Evolutionary conservation across 1,140 invertebrate species (phyloP).

Genomic region (Bombus superbus): DNA sequence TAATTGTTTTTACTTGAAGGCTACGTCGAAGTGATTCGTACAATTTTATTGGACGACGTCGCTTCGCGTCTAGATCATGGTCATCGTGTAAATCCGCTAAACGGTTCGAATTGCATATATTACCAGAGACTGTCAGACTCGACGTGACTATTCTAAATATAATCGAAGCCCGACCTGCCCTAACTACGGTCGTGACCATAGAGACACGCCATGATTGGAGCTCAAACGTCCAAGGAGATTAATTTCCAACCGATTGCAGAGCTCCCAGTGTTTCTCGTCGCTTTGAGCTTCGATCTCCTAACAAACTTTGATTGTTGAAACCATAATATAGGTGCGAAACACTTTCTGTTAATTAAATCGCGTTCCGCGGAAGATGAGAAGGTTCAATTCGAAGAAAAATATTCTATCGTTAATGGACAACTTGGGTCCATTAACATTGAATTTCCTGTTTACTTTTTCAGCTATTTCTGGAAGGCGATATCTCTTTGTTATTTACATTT

Average conservation of each 20-base stretch:
- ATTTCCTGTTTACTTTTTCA: too few species aligned
- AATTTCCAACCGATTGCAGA: background rate
- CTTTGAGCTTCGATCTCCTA: background rate
- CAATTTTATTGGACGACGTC: constrained; percentile 4
- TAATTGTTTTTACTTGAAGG: constrained; percentile 29
- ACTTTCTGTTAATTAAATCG: background rate
- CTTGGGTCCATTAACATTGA: background rate
- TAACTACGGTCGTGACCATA: constrained; percentile 38
- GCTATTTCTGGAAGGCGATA: background rate
- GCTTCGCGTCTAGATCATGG: constrained; percentile 44
- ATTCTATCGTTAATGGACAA: background rate
- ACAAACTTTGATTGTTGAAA: background rate
- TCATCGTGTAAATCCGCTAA: constrained; percentile 38
- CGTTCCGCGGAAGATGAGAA: background rate
- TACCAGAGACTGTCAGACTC: constrained; percentile 23
- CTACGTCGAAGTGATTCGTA: background rate
- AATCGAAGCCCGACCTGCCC: constrained; percentile 54
- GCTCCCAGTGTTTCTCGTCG: background rate
- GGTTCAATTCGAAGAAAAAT: background rate
- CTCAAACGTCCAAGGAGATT: constrained; percentile 45
- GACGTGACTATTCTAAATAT: constrained; percentile 46
- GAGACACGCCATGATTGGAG: constrained; percentile 30
- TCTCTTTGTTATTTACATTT: background rate
- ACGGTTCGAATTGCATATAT: constrained; percentile 48
- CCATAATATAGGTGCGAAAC: background rate